Base-by-base conservation (phyloP, 2,888 invertebrate genomes). In the Physocephala rufipes region DNA sequence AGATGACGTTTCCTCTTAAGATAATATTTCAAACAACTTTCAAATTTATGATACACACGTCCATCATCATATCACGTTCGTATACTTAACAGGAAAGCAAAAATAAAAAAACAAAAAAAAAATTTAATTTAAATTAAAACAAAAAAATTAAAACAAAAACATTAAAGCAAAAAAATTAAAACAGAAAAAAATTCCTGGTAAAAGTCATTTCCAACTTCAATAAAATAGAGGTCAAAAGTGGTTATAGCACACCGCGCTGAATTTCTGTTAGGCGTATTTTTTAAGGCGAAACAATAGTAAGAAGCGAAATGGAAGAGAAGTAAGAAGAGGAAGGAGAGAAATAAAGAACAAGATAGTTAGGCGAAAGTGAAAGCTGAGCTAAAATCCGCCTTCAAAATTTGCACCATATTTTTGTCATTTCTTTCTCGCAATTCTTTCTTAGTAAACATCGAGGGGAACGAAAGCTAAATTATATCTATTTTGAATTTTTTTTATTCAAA, bases 281-380 rank as follows among this genome's bases (percentile, higher is more conserved):
- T 4, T 4, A 21, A 53, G 21, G 53, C 53, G 24, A 24, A 21
- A 2, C 19, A 9, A 9, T 21, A 2, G 9, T 53, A 19, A 53
- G 9, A 53, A 53, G 21, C 21, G 53, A 53, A 49, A 49, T 5
- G 3, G 49, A 49, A 49, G 19, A 49, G 21, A n/a, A 21, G 21
- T 0, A 1, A 19, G 24, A 53, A 12, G 24, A 2, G 21, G 53
- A 9, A 53, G 21, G 12, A 53, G 24, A 5, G 19, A 16, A 16
- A 51, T 19, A 51, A 51, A 16, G 5, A 12, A 19, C n/a, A n/a
- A n/a, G n/a, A n/a, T 28, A 36, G 21, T 5, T 62, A 19, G 63
- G 63, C 47, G 63, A 63, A 63, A 63, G 63, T 63, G 63, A 63
- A 63, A 63, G 63, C 63, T 47, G 63, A 45, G 47, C 30, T 21